These are phyloP conservation scores for Ostrea edulis DNA, from an alignment of 1,140 invertebrate species.

Conservation along the genomic window DNA sequence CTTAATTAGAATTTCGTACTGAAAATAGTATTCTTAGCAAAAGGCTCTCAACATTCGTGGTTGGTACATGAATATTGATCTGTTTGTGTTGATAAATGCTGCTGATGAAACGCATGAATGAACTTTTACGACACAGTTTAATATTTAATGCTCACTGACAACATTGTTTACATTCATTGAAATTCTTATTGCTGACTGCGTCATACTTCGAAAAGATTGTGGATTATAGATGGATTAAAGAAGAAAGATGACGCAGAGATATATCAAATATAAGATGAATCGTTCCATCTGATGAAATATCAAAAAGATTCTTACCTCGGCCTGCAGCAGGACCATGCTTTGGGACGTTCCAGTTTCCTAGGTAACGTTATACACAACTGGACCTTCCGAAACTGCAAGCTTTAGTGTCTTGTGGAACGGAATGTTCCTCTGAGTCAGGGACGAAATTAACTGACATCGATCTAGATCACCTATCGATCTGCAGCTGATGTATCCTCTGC, in stretches of 20 bases:
- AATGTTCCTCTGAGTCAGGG: conserved; percentile 23
- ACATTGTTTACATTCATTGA: neutral
- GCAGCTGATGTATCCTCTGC: conserved; percentile 2
- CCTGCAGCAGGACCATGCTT: neutral
- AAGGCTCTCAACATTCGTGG: neutral
- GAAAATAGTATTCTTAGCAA: too few relatives aligned
- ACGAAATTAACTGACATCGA: neutral
- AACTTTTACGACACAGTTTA: neutral
- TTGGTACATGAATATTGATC: neutral
- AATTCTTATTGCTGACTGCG: neutral
- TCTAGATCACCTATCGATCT: conserved; percentile 32
- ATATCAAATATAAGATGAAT: too few relatives aligned
- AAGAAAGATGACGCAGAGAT: too few relatives aligned
- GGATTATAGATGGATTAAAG: neutral
- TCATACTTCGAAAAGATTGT: neutral
- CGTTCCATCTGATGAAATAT: too few relatives aligned
- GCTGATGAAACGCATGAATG: neutral
- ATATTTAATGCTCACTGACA: neutral
- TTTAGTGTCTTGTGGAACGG: neutral
- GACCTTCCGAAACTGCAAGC: neutral
- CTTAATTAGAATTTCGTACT: too few relatives aligned
- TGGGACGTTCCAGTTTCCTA: conserved; percentile 6
- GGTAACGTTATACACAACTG: neutral
- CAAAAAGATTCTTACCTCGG: neutral
- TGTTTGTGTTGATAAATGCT: neutral